A percentile compares a stretch with the other conserved stretches of the same genome.
phyloP scores from a whole-genome alignment of 2,888 invertebrate species.

The Coelinius sp. region DNA sequence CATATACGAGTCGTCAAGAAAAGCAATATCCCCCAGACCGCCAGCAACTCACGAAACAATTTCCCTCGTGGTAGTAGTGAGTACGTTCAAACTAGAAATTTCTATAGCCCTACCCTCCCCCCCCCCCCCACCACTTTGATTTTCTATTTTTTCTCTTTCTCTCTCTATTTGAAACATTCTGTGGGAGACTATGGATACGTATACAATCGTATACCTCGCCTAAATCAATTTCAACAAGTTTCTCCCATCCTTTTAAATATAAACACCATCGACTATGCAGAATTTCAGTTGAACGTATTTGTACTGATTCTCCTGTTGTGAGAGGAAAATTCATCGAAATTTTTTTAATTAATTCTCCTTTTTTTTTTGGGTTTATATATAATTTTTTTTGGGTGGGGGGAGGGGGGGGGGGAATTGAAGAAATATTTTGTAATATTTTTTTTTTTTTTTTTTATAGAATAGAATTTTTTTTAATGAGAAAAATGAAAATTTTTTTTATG shows the following conservation, averaged over 20 bases:
- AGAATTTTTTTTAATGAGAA: not conserved
- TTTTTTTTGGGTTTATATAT: not conserved
- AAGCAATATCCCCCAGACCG: conserved; percentile 34
- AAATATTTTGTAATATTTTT: not conserved
- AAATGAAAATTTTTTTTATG: not conserved
- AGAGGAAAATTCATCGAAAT: not conserved
- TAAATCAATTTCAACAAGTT: conserved; percentile 24
- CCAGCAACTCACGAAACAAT: conserved; percentile 38
- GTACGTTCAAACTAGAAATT: conserved; percentile 1
- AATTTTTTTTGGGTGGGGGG: too few relatives aligned
- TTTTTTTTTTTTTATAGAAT: too few relatives aligned
- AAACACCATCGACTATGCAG: not conserved
- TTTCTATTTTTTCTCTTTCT: not conserved
- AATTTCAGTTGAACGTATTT: not conserved
- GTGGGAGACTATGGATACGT: not conserved
- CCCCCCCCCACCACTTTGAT: not conserved
- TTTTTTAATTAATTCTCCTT: not conserved
- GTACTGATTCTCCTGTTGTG: not conserved
- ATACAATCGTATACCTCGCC: conserved; percentile 3
- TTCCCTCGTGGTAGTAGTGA: conserved; percentile 5
- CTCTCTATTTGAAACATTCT: conserved; percentile 7
- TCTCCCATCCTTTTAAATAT: conserved; percentile 21
- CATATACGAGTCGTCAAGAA: conserved; percentile 25
- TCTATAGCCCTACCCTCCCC: not conserved
- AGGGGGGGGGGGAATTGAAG: not conserved